These are phyloP conservation scores for Stomorhina lunata DNA, from an alignment of 2,888 invertebrate species.

Conservation along the genomic window DNA sequence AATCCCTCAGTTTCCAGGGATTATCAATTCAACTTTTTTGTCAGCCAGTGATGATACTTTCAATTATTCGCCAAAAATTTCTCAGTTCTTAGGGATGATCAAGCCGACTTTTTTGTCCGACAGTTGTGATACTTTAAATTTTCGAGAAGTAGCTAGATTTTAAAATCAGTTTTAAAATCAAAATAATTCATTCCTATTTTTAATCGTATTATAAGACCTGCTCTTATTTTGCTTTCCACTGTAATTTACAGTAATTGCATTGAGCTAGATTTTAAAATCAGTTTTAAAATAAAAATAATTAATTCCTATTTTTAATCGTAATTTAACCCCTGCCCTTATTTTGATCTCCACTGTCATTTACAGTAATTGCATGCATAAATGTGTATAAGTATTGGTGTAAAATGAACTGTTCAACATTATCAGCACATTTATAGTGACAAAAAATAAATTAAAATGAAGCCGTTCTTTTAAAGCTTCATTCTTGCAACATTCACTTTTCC, in stretches of 20 bases:
- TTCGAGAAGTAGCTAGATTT: too few species aligned
- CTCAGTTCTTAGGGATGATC: too few species aligned
- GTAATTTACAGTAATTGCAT: background rate
- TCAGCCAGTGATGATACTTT: too few species aligned
- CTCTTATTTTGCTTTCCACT: background rate
- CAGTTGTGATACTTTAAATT: too few species aligned
- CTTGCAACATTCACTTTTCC: background rate
- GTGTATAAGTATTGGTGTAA: background rate
- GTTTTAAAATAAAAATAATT: background rate
- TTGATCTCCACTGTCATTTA: too few species aligned
- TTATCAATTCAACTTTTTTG: too few species aligned
- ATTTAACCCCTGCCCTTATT: background rate
- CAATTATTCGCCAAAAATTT: too few species aligned
- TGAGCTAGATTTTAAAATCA: too few species aligned
- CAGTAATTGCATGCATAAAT: background rate
- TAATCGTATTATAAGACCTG: background rate
- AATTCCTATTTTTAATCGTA: background rate
- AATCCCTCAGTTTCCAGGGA: too few species aligned
- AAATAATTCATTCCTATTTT: background rate
- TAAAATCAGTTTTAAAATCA: background rate
- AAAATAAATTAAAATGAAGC: slow-evolving; percentile 42
- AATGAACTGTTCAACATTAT: slow-evolving; percentile 54
- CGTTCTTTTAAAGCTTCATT: slow-evolving; percentile 20
- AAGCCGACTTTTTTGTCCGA: too few species aligned
- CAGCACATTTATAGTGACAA: slow-evolving; percentile 36